These are phyloP conservation scores for Chironomus striatipennis DNA, from an alignment of 1,140 invertebrate genomes.

Conservation along the genomic window DNA sequence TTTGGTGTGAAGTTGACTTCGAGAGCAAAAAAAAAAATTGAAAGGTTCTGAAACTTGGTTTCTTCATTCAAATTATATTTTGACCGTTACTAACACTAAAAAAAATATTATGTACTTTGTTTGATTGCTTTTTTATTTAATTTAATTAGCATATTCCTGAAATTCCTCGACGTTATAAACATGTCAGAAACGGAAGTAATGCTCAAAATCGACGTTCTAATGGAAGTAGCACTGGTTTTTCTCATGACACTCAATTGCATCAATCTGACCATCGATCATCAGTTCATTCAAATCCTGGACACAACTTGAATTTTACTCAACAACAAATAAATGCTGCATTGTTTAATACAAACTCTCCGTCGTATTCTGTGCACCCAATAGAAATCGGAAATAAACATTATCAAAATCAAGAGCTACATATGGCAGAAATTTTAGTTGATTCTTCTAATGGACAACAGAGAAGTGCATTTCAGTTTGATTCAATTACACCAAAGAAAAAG, in stretches of 20 bases:
- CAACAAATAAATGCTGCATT: slow-evolving; percentile 25
- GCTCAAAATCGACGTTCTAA: slow-evolving; percentile 5
- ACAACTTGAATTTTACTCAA: slow-evolving; percentile 25
- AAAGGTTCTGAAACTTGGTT: neutral
- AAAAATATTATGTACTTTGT: too few species aligned
- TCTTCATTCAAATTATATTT: neutral
- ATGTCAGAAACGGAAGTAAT: neutral
- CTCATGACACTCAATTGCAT: neutral
- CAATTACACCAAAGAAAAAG: slow-evolving; percentile 38
- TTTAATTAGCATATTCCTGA: slow-evolving; percentile 7
- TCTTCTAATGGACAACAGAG: slow-evolving; percentile 35
- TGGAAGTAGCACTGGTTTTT: neutral
- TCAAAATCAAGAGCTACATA: slow-evolving; percentile 32
- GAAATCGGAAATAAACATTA: slow-evolving; percentile 21
- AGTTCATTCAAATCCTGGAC: slow-evolving; percentile 19
- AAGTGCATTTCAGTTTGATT: slow-evolving; percentile 40
- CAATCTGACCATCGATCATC: neutral
- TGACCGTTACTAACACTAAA: neutral
- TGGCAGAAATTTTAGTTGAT: slow-evolving; percentile 39
- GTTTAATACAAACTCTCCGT: slow-evolving; percentile 24
- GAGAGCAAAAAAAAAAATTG: neutral
- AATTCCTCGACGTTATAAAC: neutral
- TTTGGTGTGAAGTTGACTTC: neutral
- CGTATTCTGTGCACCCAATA: neutral
- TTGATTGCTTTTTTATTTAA: neutral